Evolutionary conservation across 2,797 vertebrate species (phyloP), one percentile per base, ranked within the genome.

Genomic region (Acipenser transmontanus): DNA sequence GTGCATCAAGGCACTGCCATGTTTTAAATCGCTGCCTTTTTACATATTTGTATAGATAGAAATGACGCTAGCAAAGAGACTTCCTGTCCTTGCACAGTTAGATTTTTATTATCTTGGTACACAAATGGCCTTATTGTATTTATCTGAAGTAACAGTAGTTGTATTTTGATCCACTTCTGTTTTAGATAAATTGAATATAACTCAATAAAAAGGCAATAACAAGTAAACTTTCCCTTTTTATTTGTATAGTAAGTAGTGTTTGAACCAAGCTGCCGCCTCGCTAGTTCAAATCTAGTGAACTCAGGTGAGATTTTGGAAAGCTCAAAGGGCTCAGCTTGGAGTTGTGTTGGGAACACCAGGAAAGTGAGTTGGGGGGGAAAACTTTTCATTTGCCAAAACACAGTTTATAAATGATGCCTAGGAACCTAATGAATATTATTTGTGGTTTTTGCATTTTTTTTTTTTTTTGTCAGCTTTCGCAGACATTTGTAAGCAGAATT

Each of bases 341-440:
- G 86, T 88, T 87, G 86, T 86, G 86, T 84, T 83, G 85, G 80
- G 75, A 84, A 89, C 82, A 92, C 88, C 91, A 92, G 1, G 20
- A 34, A 34, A 34, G 20, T 89, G 78, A 85, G 77, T 71, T 79
- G 66, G 85, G 79, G 79, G 77, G 85, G 87, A 88, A 87, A 86
- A 84, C 87, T 85, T 92, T 88, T 91, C 89, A 91, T 90, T 89
- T 83, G 84, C 84, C 81, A 75, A 80, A 76, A 81, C 87, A 87
- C 87, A 86, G 85, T 84, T 84, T 88, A 81, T 76, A 80, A 82
- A 80, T 75, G 86, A 80, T 88, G 82, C 88, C 82, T 87, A 88
- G 88, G 84, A 90, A 87, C 85, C 88, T 85, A 89, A 78, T 89
- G 84, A 89, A 88, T 86, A 84, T 87, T 86, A 79, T 87, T 89